Percentiles rank a stretch among this genome's conserved stretches.
Evolutionary conservation across 2,113 vertebrate species (phyloP).

Genomic region (Grammomys surdaster): DNA sequence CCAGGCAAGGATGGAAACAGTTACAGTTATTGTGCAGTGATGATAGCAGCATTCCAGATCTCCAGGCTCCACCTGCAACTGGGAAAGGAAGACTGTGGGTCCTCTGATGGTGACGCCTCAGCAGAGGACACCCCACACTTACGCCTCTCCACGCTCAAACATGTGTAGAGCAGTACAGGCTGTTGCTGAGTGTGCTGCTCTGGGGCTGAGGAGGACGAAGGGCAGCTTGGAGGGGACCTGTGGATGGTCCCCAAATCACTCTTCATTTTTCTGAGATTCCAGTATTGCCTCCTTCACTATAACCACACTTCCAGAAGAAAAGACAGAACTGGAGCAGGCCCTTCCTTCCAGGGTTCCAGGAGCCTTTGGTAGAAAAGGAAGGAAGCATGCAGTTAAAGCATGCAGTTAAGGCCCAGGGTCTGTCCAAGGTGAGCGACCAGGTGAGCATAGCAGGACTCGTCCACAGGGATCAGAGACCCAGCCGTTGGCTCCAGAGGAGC

Average conservation of each 20-base stretch:
- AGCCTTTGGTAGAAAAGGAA: neutral
- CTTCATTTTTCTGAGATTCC: neutral
- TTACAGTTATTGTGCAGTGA: neutral
- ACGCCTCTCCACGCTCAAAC: neutral
- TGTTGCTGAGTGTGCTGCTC: neutral
- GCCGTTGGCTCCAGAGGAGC: neutral
- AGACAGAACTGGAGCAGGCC: neutral
- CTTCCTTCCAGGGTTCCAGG: neutral
- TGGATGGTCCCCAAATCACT: neutral
- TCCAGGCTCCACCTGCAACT: neutral
- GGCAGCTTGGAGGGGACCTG: neutral
- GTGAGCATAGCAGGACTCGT: neutral
- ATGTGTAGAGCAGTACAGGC: neutral
- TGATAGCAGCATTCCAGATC: neutral
- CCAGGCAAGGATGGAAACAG: neutral
- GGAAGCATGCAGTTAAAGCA: neutral
- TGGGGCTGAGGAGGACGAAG: neutral
- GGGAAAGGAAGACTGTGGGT: neutral
- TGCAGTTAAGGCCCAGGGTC: neutral
- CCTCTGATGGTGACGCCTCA: neutral
- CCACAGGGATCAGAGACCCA: neutral
- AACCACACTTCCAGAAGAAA: neutral
- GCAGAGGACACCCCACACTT: no score
- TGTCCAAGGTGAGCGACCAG: neutral
- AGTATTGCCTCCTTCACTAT: neutral